phyloP scores from a whole-genome alignment of 2,797 vertebrate genomes.

The Miichthys miiuy region DNA sequence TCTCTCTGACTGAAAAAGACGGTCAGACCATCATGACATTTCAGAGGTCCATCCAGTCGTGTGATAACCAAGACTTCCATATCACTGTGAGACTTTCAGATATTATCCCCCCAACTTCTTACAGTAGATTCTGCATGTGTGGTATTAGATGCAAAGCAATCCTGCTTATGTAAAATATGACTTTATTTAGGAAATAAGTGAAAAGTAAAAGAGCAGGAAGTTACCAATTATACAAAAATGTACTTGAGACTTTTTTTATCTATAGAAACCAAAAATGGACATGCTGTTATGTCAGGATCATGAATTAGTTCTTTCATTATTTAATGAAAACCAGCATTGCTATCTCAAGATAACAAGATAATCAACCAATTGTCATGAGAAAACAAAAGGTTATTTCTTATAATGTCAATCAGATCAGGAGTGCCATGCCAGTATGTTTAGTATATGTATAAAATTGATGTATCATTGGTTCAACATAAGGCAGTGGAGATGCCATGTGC shows the following conservation, averaged over 20 bases:
- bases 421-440: too few relatives aligned
- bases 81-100: constrained; percentile 82
- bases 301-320: too few relatives aligned
- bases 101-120: not conserved
- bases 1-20: constrained; percentile 76
- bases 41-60: constrained; percentile 71
- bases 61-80: constrained; percentile 82
- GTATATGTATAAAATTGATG: too few relatives aligned
- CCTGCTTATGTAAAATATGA: not conserved
- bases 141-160: not conserved
- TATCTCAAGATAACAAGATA: too few relatives aligned
- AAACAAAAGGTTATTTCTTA: too few relatives aligned
- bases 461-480: too few relatives aligned
- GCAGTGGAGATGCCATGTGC: too few relatives aligned
- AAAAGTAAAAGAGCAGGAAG: not conserved
- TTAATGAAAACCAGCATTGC: too few relatives aligned
- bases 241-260: not conserved
- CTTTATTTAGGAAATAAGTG: not conserved
- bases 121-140: not conserved
- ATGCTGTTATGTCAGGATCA: too few relatives aligned
- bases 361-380: too few relatives aligned
- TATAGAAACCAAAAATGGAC: too few relatives aligned
- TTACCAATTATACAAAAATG: not conserved
- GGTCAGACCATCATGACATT: constrained; percentile 85
- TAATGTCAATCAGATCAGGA: too few relatives aligned